Conservation (phyloP, 2,797 vertebrate species). For the Aulostomus chinensis region DNA sequence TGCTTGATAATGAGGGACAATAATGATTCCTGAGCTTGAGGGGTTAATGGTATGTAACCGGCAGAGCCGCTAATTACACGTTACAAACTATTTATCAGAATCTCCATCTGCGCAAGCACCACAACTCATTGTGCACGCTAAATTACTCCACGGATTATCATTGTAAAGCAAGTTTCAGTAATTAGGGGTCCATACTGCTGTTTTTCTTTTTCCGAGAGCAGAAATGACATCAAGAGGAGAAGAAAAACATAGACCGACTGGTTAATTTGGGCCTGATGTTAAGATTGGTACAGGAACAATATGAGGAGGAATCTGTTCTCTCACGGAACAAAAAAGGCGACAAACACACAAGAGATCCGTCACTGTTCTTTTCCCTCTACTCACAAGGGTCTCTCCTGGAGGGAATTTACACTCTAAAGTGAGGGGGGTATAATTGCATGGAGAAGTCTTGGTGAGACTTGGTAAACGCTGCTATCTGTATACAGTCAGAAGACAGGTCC, state of each 20-base stretch:
- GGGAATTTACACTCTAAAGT: constrained; percentile 62
- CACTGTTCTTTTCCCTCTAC: constrained; percentile 29
- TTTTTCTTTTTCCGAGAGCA: constrained; percentile 83
- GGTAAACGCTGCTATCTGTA: constrained; percentile 23
- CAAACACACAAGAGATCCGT: constrained; percentile 40
- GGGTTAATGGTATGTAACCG: constrained; percentile 99
- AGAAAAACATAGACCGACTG: constrained; percentile 68
- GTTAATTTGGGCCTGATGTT: constrained; percentile 72
- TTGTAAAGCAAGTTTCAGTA: constrained; percentile 99
- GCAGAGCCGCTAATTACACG: constrained; percentile 98
- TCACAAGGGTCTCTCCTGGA: constrained; percentile 51
- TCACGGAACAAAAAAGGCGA: constrained; percentile 6
- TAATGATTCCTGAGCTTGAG: constrained; percentile 97
- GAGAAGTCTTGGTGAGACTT: constrained; percentile 44
- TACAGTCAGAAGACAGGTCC: constrained; percentile 28
- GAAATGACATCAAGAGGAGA: constrained; percentile 61
- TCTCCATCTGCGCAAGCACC: constrained; percentile 95
- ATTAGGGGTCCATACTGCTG: constrained; percentile 92
- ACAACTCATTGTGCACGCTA: constrained; percentile 95
- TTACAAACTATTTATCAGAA: constrained; percentile 99
- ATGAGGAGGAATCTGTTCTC: constrained; percentile 38
- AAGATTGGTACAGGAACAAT: constrained; percentile 39
- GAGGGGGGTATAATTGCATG: constrained; percentile 71
- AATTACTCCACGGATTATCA: constrained; percentile 99
- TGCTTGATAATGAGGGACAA: constrained; percentile 95